Conservation (phyloP, 1,140 invertebrate species). For the Apis florea region DNA sequence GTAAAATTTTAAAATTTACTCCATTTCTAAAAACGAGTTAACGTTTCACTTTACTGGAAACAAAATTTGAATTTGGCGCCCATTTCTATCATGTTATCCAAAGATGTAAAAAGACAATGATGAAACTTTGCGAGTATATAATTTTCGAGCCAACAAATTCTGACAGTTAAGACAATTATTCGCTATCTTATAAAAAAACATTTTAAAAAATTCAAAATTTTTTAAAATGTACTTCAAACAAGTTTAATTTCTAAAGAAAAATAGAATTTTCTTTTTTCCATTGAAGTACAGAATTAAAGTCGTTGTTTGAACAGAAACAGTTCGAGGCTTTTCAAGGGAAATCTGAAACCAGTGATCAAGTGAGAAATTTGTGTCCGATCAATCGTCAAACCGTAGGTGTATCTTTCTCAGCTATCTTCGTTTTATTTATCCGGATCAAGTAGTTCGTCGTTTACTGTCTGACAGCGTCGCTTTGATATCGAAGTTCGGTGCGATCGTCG, state of each 20-base stretch:
- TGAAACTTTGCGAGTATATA: too few relatives aligned
- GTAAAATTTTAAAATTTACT: not conserved
- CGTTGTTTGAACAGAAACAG: not conserved
- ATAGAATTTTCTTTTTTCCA: not conserved
- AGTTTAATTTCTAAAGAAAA: not conserved
- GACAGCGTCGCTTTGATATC: conserved; percentile 32
- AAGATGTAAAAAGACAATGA: too few relatives aligned
- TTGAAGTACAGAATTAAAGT: not conserved
- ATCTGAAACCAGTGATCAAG: not conserved
- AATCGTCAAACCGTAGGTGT: conserved; percentile 8
- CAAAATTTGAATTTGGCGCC: not conserved
- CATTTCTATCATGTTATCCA: too few relatives aligned
- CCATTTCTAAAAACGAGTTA: not conserved
- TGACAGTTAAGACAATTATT: too few relatives aligned
- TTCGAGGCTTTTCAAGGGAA: too few relatives aligned
- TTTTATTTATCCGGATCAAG: conserved; percentile 52
- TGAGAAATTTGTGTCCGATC: conserved; percentile 31
- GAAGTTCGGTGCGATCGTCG: conserved; percentile 42
- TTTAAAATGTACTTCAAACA: too few relatives aligned
- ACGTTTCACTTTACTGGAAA: not conserved
- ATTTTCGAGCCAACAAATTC: too few relatives aligned
- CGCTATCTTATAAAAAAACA: too few relatives aligned
- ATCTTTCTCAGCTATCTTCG: conserved; percentile 31
- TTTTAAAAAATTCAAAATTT: too few relatives aligned
- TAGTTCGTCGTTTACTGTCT: conserved; percentile 52